Base-by-base conservation (phyloP, 2,888 invertebrate species). In the Xestia rhomboidea region DNA sequence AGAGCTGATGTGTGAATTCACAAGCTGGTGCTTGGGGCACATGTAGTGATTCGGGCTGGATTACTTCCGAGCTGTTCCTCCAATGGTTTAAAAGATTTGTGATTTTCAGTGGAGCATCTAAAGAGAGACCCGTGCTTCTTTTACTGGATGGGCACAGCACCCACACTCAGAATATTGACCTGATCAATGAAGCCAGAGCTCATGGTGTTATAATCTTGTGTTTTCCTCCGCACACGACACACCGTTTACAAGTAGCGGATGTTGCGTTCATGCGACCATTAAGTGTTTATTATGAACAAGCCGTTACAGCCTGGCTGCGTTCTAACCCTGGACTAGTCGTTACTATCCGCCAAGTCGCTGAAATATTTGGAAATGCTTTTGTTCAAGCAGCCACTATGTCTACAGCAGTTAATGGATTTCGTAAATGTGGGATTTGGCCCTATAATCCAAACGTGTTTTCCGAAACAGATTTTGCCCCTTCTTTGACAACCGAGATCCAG, bases 141-240 rank as follows among this genome's bases (percentile, higher is more conserved):
- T 38, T 84, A 18, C 66, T 85, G 34, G 84, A 85, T 77, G 83
- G 84, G 18, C 85, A 87, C 74, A 62, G 77, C 27, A 84, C 76
- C 11, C 84, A 87, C 69, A 79, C 83, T 4, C 83, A 82, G 76
- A 87, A 84, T 67, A 60, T 84, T 30, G 81, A 85, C 38, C 80
- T 84, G 11, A 83, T 84, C 10, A 51, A 73, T 63, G 44, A 76
- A 62, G 87, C 87, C 57, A 76, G 81, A 21, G 77, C 82, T 13
- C 70, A 85, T 62, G 82, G 81, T 11, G 74, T 85, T n/a, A 69
- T 81, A 30, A 77, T 85, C 71, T 68, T 84, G 30, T 77, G 77
- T 44, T 76, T 87, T 18, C 83, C 86, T 27, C 73, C 77, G 15
- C 86, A 87, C 67, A 84, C 79, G 8, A 84, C 86, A 84, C 86